Evolutionary conservation across 64 coral and sea anemone species (phyloP), one percentile per base, ranked within the genome.

Genomic region (Montipora foliosa): DNA sequence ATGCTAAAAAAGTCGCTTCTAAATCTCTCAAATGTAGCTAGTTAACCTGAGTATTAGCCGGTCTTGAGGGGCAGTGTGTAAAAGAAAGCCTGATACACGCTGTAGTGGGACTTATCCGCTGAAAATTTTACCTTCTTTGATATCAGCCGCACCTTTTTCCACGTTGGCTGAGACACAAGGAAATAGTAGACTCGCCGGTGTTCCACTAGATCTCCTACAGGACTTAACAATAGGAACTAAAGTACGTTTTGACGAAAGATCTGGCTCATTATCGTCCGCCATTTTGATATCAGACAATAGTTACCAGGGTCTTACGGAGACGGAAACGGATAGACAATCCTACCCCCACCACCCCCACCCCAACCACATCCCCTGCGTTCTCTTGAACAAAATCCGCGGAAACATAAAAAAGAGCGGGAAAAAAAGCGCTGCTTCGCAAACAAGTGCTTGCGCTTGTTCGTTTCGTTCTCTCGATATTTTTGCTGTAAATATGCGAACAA

Each of bases 401-500:
- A 86, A 84, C 6, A 13, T 29, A n/a, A 20, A 47, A 85, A 86
- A 24, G 47, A 50, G 64, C 64, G 64, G 64, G 66, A 86, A 85
- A 47, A 4, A 47, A 29, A 22, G 2, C 53, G 16, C 8, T 61
- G 66, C 51, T 82, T 44, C 24, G 55, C 82, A 20, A 6, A 19
- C 44, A 86, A 48, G 21, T 62, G 20, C 47, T 70, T 86, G 82
- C 82, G 82, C 82, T 86, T 16, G 2, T 71, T 71, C 8, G 16
- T 82, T 86, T 3, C 19, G 17, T 22, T 70, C 19, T 51, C 20
- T 17, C 29, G 29, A 9, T 5, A 55, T 67, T 17, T 50, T 21
- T 11, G 12, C 44, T 13, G 19, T 70, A 86, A 85, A 71, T 72
- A 86, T 86, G 82, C 82, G 82, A 86, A 86, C 44, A 86, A 86